These are phyloP conservation scores for Leptothorax acervorum DNA, from an alignment of 2,888 invertebrate genomes.

Conservation along the genomic window DNA sequence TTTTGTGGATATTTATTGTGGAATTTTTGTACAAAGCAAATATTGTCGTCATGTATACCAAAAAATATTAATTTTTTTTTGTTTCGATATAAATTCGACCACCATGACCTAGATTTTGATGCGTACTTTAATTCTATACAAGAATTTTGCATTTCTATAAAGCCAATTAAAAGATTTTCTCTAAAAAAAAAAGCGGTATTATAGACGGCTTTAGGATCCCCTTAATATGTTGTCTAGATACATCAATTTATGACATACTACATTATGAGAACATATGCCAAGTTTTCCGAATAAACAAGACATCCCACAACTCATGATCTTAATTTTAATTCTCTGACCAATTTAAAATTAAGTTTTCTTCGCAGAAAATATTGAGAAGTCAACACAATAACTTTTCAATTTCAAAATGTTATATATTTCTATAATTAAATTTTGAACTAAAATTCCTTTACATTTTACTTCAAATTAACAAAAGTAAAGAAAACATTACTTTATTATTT, in stretches of 20 bases:
- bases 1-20: no score
- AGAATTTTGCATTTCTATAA: no score
- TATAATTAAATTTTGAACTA: not conserved
- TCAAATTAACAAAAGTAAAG: not conserved
- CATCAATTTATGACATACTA: slow-evolving; percentile 19
- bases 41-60: no score
- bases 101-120: no score
- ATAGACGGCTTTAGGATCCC: no score
- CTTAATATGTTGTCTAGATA: not conserved
- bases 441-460: not conserved
- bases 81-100: no score
- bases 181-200: no score
- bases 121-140: no score
- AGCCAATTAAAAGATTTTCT: no score
- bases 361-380: not conserved
- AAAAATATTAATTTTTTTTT: no score
- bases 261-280: slow-evolving; percentile 8
- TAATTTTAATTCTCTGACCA: slow-evolving; percentile 15
- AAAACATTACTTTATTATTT: slow-evolving; percentile 2
- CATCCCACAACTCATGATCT: not conserved
- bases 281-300: slow-evolving; percentile 21
- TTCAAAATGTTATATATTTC: not conserved
- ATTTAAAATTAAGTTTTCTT: slow-evolving; percentile 11
- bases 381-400: not conserved
- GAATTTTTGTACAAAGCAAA: no score